Conservation (phyloP, 2,888 invertebrate genomes). For the Cyaniris semiargus region DNA sequence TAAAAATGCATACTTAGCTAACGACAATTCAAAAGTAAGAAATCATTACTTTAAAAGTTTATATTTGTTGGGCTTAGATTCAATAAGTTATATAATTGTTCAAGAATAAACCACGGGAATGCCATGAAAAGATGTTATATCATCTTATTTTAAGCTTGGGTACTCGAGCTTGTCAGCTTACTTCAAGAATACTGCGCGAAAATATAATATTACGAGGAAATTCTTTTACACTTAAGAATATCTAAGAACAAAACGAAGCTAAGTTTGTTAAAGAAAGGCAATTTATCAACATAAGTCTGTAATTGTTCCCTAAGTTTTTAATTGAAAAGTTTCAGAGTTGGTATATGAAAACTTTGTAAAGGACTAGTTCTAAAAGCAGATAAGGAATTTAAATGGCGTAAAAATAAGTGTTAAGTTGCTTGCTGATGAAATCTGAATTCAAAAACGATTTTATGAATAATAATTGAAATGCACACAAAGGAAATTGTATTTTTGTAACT, state of each 20-base stretch:
- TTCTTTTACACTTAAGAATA: slow-evolving; percentile 37
- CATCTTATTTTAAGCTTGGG: slow-evolving; percentile 3
- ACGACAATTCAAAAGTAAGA: no score
- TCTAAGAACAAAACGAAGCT: slow-evolving; percentile 37
- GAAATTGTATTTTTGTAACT: no score
- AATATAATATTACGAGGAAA: slow-evolving; percentile 12
- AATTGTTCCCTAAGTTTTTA: slow-evolving; percentile 38
- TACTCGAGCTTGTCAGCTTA: slow-evolving; percentile 1
- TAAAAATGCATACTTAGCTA: no score
- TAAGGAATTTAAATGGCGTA: neutral
- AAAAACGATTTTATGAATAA: neutral
- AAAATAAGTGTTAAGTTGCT: neutral
- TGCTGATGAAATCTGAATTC: neutral
- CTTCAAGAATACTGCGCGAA: slow-evolving; percentile 2
- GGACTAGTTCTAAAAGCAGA: slow-evolving; percentile 16
- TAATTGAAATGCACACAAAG: no score
- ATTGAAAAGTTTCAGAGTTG: slow-evolving; percentile 40
- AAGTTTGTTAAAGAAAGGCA: slow-evolving; percentile 40
- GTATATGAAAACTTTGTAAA: slow-evolving; percentile 27
- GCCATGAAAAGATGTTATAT: slow-evolving; percentile 4
- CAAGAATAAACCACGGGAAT: slow-evolving; percentile 2
- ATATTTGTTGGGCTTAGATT: neutral
- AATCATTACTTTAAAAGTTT: no score
- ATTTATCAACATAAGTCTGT: slow-evolving; percentile 39
- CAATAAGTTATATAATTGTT: neutral